Evolutionary conservation across 2,888 invertebrate genomes (phyloP).

Genomic region (Drosophila koepferae): DNA sequence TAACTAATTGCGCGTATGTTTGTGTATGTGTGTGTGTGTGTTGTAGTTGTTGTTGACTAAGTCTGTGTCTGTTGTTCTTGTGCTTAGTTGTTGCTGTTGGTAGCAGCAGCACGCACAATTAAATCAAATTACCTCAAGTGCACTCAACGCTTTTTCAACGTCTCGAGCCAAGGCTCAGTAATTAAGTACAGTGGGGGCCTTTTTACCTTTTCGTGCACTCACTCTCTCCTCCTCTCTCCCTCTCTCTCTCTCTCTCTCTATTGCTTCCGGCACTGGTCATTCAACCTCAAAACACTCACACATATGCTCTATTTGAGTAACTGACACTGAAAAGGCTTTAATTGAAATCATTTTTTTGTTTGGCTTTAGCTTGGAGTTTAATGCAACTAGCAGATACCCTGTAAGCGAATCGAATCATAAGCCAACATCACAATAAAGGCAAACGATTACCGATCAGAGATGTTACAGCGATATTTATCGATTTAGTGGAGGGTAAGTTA

Average conservation of each 20-base stretch:
- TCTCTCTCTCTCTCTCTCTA: not conserved
- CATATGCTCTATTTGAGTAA: slow-evolving; percentile 19
- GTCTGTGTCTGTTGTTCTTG: slow-evolving; percentile 2
- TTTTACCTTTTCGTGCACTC: slow-evolving; percentile 10
- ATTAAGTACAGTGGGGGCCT: slow-evolving; percentile 54
- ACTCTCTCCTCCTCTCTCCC: not conserved
- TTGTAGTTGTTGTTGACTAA: not conserved
- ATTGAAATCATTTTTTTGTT: slow-evolving; percentile 58
- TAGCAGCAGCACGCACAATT: slow-evolving; percentile 70
- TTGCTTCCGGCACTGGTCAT: slow-evolving; percentile 56
- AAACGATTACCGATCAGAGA: too few species aligned
- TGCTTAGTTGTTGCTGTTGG: slow-evolving; percentile 13
- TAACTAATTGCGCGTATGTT: slow-evolving; percentile 16
- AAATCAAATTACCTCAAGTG: slow-evolving; percentile 80
- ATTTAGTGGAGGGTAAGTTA: not conserved
- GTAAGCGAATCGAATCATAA: not conserved
- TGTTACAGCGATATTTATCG: not conserved
- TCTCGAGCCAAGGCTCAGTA: slow-evolving; percentile 50
- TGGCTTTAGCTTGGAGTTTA: not conserved
- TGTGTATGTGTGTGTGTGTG: slow-evolving; percentile 18
- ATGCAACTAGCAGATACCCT: not conserved
- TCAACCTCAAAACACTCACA: slow-evolving; percentile 37
- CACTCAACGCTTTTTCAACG: slow-evolving; percentile 67
- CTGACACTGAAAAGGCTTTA: slow-evolving; percentile 33
- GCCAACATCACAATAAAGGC: too few species aligned